These are phyloP conservation scores for Sebastes matsubarae DNA, from an alignment of 2,797 vertebrate species.

Conservation along the genomic window DNA sequence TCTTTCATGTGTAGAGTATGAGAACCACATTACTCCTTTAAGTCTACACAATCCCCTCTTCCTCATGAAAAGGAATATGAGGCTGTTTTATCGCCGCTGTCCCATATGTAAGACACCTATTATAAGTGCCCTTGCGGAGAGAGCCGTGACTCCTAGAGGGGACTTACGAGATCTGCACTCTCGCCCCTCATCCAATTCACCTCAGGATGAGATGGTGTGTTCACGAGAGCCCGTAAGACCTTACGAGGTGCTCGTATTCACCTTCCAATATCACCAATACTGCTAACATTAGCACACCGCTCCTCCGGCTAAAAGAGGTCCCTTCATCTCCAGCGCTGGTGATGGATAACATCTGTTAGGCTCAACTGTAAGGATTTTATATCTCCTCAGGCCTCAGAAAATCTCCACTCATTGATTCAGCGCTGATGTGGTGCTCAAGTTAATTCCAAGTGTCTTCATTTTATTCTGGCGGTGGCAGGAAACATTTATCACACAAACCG, in stretches of 20 bases:
- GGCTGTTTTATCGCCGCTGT: constrained; percentile 24
- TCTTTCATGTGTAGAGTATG: background rate
- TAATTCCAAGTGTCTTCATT: constrained; percentile 63
- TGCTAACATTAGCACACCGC: constrained; percentile 38
- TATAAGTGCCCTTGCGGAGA: constrained; percentile 43
- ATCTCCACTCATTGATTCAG: constrained; percentile 67
- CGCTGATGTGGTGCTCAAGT: constrained; percentile 63
- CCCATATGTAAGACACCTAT: constrained; percentile 34
- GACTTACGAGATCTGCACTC: constrained; percentile 32
- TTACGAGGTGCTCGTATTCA: constrained; percentile 44
- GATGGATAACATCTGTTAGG: constrained; percentile 58
- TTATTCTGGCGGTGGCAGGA: constrained; percentile 6
- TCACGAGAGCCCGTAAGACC: constrained; percentile 50
- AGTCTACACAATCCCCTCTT: constrained; percentile 14
- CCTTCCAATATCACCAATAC: constrained; percentile 35
- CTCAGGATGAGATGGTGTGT: constrained; percentile 39
- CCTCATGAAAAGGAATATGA: constrained; percentile 46
- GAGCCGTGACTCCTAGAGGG: constrained; percentile 19
- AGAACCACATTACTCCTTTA: constrained; percentile 8
- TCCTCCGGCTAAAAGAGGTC: constrained; percentile 5
- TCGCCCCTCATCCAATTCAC: constrained; percentile 44
- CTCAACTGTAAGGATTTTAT: constrained; percentile 57
- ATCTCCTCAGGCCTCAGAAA: constrained; percentile 67
- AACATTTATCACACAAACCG: constrained; percentile 2
- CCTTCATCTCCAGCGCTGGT: background rate